These are phyloP conservation scores for Propithecus deckenii DNA, from an alignment of 2,797 vertebrate species.

Conservation along the genomic window DNA sequence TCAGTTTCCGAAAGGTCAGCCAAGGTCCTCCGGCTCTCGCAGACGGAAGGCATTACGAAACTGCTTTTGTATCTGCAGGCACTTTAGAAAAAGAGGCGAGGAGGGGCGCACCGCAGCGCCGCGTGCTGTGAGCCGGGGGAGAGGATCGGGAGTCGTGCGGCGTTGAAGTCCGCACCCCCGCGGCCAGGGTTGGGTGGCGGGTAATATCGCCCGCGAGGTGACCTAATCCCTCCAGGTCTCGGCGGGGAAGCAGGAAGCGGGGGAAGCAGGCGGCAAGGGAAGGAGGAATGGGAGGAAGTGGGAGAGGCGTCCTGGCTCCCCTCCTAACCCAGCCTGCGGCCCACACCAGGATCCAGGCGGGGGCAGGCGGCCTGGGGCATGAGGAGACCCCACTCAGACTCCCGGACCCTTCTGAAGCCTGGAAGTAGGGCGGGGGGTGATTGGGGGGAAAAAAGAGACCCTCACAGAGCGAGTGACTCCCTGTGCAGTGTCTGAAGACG, in stretches of 20 bases:
- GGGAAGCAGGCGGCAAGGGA: background rate
- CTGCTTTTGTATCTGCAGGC: conserved; percentile 83
- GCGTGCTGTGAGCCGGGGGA: conserved; percentile 9
- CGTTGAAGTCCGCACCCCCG: background rate
- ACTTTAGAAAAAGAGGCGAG: conserved; percentile 75
- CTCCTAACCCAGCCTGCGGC: background rate
- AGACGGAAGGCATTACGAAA: conserved; percentile 83
- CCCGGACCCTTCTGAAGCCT: background rate
- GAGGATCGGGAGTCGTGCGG: conserved; percentile 10
- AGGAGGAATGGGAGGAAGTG: conserved; percentile 62
- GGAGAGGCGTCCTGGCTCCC: conserved; percentile 30
- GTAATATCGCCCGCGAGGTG: conserved; percentile 2
- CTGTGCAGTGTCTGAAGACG: conserved; percentile 79
- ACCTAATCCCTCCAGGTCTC: conserved; percentile 56
- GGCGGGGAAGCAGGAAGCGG: background rate
- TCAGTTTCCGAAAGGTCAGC: conserved; percentile 84
- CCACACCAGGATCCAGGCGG: background rate
- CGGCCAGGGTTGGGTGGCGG: background rate
- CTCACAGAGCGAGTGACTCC: conserved; percentile 78
- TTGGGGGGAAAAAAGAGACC: conserved; percentile 62
- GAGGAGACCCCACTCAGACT: background rate
- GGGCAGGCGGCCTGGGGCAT: conserved; percentile 7
- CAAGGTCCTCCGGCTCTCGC: conserved; percentile 80
- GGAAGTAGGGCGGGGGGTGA: background rate
- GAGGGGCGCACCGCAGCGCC: conserved; percentile 65